Evolutionary conservation across 2,888 invertebrate genomes (phyloP).

Genomic region (Catocala fraxini): DNA sequence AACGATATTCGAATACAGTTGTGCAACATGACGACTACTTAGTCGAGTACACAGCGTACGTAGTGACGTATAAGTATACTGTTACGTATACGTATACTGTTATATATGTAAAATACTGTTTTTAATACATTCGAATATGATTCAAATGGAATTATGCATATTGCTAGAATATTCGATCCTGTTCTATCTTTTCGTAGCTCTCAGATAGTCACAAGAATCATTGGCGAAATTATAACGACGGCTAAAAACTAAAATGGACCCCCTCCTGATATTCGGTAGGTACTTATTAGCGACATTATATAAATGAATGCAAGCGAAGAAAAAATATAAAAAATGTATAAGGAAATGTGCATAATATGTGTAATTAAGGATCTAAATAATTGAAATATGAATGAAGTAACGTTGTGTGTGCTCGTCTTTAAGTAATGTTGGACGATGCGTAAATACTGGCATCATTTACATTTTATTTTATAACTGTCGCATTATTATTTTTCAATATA

Average conservation of each 20-base stretch:
- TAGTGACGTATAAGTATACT: too few relatives aligned
- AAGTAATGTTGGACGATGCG: slow-evolving; percentile 43
- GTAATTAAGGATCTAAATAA: slow-evolving; percentile 57
- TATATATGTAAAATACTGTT: too few relatives aligned
- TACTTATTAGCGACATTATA: slow-evolving; percentile 64
- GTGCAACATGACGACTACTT: too few relatives aligned
- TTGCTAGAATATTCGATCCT: background rate
- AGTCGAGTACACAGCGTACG: too few relatives aligned
- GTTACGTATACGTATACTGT: too few relatives aligned
- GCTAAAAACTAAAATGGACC: slow-evolving; percentile 25
- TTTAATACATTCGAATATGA: background rate
- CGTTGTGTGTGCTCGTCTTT: slow-evolving; percentile 48
- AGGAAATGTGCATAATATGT: slow-evolving; percentile 73
- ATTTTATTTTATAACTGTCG: slow-evolving; percentile 17
- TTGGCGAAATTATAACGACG: slow-evolving; percentile 17
- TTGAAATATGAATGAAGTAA: slow-evolving; percentile 46
- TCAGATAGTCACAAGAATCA: slow-evolving; percentile 13
- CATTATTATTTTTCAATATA: slow-evolving; percentile 8
- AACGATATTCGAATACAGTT: too few relatives aligned
- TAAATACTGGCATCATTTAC: slow-evolving; percentile 50
- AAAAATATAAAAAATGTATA: slow-evolving; percentile 55
- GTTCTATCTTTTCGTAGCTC: slow-evolving; percentile 10
- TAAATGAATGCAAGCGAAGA: slow-evolving; percentile 58
- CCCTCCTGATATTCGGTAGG: slow-evolving; percentile 64
- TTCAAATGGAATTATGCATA: background rate